These are phyloP conservation scores for Stomatorhinus ivindoensis DNA, from an alignment of 2,113 vertebrate genomes.

Conservation along the genomic window DNA sequence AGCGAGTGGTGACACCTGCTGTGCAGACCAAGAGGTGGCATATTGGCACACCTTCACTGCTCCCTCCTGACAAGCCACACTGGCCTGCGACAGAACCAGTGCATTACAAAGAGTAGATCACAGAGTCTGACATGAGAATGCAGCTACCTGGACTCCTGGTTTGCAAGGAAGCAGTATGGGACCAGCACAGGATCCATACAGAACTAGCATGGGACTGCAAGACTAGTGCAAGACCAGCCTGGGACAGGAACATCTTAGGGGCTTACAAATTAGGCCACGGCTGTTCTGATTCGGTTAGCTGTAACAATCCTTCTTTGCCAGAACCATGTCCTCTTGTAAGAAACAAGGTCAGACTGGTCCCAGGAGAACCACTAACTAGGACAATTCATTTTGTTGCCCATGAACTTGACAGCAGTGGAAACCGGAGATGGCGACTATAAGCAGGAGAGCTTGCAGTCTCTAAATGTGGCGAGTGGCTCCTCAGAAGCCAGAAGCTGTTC, in stretches of 20 bases:
- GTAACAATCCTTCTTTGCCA: not conserved
- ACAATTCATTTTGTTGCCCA: constrained; percentile 8
- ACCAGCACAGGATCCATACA: not conserved
- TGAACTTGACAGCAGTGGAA: not conserved
- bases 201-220: not conserved
- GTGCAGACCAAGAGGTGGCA: not conserved
- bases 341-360: not conserved
- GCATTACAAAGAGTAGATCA: not conserved
- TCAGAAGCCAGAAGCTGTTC: not conserved
- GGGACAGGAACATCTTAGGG: not conserved
- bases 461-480: not conserved
- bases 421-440: too few species aligned
- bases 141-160: not conserved
- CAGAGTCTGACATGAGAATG: not conserved
- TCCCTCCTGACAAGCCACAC: not conserved
- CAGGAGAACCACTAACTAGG: constrained; percentile 11
- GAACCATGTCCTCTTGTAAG: not conserved
- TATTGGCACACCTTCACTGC: not conserved
- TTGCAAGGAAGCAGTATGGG: not conserved
- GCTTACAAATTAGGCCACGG: not conserved
- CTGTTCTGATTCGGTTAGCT: not conserved
- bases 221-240: not conserved
- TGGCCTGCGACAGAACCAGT: not conserved
- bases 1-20: not conserved
- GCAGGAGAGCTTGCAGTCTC: not conserved